Evolutionary conservation across 2,888 invertebrate species (phyloP).

Genomic region (Barypeithes pellucidus): DNA sequence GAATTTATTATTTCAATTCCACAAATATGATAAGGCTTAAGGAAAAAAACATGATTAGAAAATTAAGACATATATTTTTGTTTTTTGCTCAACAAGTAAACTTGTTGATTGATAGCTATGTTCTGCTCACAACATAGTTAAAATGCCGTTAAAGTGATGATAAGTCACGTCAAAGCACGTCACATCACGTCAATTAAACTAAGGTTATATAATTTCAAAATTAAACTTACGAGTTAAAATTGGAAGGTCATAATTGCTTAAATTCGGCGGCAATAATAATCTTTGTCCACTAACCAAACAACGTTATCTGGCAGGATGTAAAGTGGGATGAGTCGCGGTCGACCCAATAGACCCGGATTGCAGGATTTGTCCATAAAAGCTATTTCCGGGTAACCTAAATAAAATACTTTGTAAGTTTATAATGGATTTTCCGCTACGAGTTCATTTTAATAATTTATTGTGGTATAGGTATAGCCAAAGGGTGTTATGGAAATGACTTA

Average conservation of each 20-base stretch:
- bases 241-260: slow-evolving; percentile 6
- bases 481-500: too few relatives aligned
- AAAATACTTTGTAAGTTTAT: slow-evolving; percentile 13
- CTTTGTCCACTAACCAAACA: slow-evolving; percentile 23
- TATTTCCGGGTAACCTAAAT: slow-evolving; percentile 1
- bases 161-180: too few relatives aligned
- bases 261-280: slow-evolving; percentile 5
- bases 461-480: neutral
- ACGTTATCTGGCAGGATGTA: slow-evolving; percentile 14
- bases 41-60: too few relatives aligned
- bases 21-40: too few relatives aligned
- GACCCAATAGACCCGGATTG: slow-evolving; percentile 16
- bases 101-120: too few relatives aligned
- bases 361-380: slow-evolving; percentile 5
- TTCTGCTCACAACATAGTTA: too few relatives aligned
- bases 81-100: too few relatives aligned
- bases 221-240: neutral
- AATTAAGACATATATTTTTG: too few relatives aligned
- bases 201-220: too few relatives aligned
- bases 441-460: neutral
- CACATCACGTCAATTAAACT: too few relatives aligned
- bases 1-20: too few relatives aligned
- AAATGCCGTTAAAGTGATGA: too few relatives aligned
- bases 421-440: neutral
- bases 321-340: slow-evolving; percentile 22